phyloP scores from a whole-genome alignment of 2,888 invertebrate genomes.

The Oligia latruncula region DNA sequence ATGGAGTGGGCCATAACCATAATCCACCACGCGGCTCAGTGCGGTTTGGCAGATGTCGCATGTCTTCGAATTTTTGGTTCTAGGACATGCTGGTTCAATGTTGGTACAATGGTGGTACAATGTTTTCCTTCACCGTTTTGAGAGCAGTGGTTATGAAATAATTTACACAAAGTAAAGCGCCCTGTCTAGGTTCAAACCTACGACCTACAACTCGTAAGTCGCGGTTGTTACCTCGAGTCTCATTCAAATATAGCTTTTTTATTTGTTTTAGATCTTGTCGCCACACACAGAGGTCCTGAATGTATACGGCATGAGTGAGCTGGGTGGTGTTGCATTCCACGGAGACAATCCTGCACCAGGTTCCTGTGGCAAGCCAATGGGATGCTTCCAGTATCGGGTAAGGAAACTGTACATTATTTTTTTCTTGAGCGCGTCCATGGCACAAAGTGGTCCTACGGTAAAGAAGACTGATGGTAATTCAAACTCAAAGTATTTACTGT shows the following conservation, averaged over 20 bases:
- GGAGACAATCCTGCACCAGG: slow-evolving; percentile 65
- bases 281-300: slow-evolving; percentile 76
- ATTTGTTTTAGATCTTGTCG: slow-evolving; percentile 70
- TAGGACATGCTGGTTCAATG: too few species aligned
- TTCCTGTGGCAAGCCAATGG: slow-evolving; percentile 76
- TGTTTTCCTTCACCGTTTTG: too few species aligned
- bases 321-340: slow-evolving; percentile 72
- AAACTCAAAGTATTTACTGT: neutral
- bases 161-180: too few species aligned
- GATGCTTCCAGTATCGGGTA: slow-evolving; percentile 78
- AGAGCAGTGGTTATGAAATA: too few species aligned
- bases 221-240: neutral
- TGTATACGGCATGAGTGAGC: slow-evolving; percentile 82
- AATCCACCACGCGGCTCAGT: too few species aligned
- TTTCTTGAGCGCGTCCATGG: neutral
- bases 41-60: too few species aligned
- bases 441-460: neutral
- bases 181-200: too few species aligned
- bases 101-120: too few species aligned
- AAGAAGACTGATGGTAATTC: neutral
- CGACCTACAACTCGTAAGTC: too few species aligned
- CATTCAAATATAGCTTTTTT: neutral
- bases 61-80: too few species aligned
- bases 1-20: too few species aligned
- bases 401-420: slow-evolving; percentile 10